These are phyloP conservation scores for Mastacembelus armatus DNA, from an alignment of 2,797 vertebrate species.

Conservation along the genomic window DNA sequence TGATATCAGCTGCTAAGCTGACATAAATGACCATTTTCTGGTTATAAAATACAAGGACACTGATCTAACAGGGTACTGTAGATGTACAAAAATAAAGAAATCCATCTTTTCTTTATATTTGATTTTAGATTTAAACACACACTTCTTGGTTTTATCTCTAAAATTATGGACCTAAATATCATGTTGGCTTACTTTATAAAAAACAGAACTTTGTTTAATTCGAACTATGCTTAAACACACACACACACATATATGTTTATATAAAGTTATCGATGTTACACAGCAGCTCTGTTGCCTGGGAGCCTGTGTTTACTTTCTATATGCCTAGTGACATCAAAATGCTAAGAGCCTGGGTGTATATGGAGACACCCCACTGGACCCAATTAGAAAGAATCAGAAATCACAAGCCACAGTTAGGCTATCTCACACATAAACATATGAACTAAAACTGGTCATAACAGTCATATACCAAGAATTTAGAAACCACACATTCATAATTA, in stretches of 20 bases:
- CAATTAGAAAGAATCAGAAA: constrained; percentile 34
- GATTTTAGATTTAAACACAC: neutral
- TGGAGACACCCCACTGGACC: constrained; percentile 34
- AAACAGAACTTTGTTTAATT: neutral
- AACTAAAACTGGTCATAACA: no score
- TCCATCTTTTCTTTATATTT: neutral
- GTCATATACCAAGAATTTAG: no score
- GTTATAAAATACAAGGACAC: neutral
- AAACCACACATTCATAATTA: no score
- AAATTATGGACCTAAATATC: neutral
- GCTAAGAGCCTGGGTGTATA: neutral
- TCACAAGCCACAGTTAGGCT: no score
- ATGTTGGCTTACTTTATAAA: neutral
- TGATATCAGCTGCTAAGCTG: neutral
- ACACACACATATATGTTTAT: no score
- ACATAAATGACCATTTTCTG: neutral
- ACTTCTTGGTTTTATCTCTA: neutral
- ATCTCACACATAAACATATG: neutral
- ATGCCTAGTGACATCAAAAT: constrained; percentile 14
- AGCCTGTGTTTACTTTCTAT: constrained; percentile 19
- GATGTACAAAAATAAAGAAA: neutral
- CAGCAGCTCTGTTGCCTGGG: constrained; percentile 32
- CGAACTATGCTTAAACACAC: neutral
- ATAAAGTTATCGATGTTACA: neutral
- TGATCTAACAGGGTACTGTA: neutral